Conservation (phyloP, 1,140 invertebrate species). For the Dryas iulia region DNA sequence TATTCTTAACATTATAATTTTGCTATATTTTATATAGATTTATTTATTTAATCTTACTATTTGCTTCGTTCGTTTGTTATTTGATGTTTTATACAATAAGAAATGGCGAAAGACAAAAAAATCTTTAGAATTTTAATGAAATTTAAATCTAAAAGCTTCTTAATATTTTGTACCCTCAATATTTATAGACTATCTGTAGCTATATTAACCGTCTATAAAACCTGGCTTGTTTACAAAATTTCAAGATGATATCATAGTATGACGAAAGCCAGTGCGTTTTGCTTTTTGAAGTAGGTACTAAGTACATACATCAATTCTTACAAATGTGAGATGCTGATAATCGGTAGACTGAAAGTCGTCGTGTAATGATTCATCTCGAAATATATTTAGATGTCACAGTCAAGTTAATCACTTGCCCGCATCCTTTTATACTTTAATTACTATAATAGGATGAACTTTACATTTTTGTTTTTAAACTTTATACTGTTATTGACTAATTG, state of each 20-base stretch:
- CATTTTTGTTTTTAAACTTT: neutral
- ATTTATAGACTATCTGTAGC: neutral
- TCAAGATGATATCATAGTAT: constrained; percentile 21
- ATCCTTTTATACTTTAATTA: neutral
- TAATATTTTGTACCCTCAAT: too few relatives aligned
- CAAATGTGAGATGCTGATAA: too few relatives aligned
- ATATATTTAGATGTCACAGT: neutral
- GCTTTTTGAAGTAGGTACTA: constrained; percentile 8
- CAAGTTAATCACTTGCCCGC: neutral
- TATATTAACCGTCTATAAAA: neutral
- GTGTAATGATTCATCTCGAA: constrained; percentile 7
- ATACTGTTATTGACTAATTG: neutral
- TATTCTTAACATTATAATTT: too few relatives aligned
- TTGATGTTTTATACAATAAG: too few relatives aligned
- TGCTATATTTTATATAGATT: neutral
- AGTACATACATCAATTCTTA: constrained; percentile 7
- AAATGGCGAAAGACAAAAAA: too few relatives aligned
- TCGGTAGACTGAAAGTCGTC: constrained; percentile 4
- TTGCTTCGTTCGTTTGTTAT: too few relatives aligned
- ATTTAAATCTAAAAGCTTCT: too few relatives aligned
- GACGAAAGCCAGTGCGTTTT: constrained; percentile 8
- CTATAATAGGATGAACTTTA: neutral
- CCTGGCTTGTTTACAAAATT: constrained; percentile 7
- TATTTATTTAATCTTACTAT: neutral
- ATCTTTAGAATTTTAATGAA: too few relatives aligned